Percentiles rank a stretch among this genome's conserved stretches.
phyloP scores from a whole-genome alignment of 2,113 vertebrate genomes.

The Centropus bengalensis region DNA sequence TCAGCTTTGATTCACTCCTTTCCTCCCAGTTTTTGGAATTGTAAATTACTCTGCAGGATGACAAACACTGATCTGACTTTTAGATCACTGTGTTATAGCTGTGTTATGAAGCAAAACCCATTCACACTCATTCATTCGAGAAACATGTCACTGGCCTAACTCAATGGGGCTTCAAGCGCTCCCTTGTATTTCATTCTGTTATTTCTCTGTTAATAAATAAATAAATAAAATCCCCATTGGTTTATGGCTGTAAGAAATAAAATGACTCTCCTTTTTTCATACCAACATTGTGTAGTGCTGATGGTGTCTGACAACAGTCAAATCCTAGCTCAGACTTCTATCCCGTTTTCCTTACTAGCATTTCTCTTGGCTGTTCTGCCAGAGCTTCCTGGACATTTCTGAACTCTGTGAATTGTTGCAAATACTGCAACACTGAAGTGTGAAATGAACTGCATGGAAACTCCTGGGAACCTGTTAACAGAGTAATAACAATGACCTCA shows the following conservation, averaged over 20 bases:
- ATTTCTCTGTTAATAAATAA: constrained; percentile 19
- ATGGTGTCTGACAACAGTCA: not conserved
- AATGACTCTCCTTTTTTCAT: not conserved
- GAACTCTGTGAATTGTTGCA: not conserved
- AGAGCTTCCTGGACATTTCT: not conserved
- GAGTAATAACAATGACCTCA: not conserved
- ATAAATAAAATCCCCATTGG: not conserved
- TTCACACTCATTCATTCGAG: not conserved
- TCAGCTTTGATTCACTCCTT: not conserved
- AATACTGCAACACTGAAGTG: not conserved
- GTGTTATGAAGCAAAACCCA: not conserved
- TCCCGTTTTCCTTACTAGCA: constrained; percentile 11
- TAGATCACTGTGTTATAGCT: not conserved
- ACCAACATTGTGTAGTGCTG: not conserved
- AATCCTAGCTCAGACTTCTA: not conserved
- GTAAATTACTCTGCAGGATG: not conserved
- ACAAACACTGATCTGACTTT: not conserved
- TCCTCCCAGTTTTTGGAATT: not conserved
- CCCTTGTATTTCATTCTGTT: not conserved
- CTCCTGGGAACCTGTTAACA: not conserved
- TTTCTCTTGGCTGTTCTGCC: constrained; percentile 33
- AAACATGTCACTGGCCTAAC: not conserved
- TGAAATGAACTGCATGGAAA: not conserved
- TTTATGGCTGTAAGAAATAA: not conserved
- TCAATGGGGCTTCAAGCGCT: not conserved